Evolutionary conservation across 2,797 vertebrate genomes (phyloP).

Genomic region (Myotis vivesi): DNA sequence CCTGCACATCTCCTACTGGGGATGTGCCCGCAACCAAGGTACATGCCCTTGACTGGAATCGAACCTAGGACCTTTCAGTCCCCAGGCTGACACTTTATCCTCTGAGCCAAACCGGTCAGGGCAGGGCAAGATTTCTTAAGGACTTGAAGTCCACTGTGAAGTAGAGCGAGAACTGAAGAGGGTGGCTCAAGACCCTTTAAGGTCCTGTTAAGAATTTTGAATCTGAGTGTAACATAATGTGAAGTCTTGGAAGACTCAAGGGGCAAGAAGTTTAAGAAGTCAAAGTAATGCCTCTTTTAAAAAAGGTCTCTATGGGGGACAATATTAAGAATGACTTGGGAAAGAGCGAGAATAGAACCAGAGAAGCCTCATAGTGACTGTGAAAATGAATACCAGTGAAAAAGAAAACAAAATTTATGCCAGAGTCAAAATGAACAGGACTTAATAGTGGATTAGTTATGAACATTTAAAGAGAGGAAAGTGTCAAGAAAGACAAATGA

Average conservation of each 20-base stretch:
- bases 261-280: background rate
- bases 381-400: background rate
- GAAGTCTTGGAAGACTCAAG: background rate
- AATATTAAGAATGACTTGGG: background rate
- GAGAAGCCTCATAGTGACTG: background rate
- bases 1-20: too few relatives aligned
- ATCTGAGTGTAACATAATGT: background rate
- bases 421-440: background rate
- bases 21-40: too few relatives aligned
- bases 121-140: background rate
- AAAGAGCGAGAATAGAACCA: background rate
- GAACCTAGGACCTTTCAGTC: too few relatives aligned
- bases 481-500: background rate
- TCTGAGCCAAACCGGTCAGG: too few relatives aligned
- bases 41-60: too few relatives aligned
- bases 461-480: background rate
- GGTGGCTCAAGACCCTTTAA: background rate
- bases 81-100: too few relatives aligned
- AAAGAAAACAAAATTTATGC: background rate
- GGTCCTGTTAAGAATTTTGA: background rate
- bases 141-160: background rate
- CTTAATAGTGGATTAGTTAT: background rate
- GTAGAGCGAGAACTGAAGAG: background rate
- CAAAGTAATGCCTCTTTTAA: background rate
- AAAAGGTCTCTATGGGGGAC: background rate